Evolutionary conservation across 2,888 invertebrate species (phyloP), one percentile per base, ranked within the genome.

Genomic region (Selenia dentaria): DNA sequence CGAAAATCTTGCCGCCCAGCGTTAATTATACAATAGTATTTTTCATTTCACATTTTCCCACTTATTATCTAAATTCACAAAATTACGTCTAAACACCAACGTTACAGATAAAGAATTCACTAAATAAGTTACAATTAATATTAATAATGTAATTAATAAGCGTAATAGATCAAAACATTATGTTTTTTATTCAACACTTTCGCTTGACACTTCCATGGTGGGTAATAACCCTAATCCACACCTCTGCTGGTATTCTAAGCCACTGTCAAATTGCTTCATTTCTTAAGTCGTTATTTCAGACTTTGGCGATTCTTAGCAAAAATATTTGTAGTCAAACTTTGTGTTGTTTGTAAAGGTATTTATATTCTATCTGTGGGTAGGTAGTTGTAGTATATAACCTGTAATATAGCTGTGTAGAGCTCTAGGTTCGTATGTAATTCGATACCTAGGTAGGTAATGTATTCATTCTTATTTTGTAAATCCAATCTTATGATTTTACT

Each of bases 131-230:
- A 79, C 75, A 69, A 60, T 74, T 72, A 73, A 63, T 69, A 71
- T 71, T 70, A 76, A 76, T 79, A 82, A 83, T 83, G 79, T 85
- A 84, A 84, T 88, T 89, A 89, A 89, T 90, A 90, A 90, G 89
- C 89, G 89, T 90, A 90, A 84, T 90, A 89, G 89, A 89, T 88
- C 83, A 87, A 88, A 86, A 87, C 86, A 84, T 84, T 82, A 70
- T 77, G 81, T 83, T 83, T 85, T 83, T 81, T 74, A 53, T 55
- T 58, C 32, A 40, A 45, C 48, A 58, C 50, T 52, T 61, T 58
- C 51, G 31, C 45, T 51, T 48, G 51, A 41, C 46, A 48, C 38
- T 52, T 58, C 54, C 44, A 16, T 16, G 16, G 16, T 16, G 16
- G 16, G 2, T 4, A 16, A 16, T 4, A 16, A 16, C 4, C 16